These are phyloP conservation scores for Zootoca vivipara DNA, from an alignment of 2,113 vertebrate genomes.

Conservation along the genomic window DNA sequence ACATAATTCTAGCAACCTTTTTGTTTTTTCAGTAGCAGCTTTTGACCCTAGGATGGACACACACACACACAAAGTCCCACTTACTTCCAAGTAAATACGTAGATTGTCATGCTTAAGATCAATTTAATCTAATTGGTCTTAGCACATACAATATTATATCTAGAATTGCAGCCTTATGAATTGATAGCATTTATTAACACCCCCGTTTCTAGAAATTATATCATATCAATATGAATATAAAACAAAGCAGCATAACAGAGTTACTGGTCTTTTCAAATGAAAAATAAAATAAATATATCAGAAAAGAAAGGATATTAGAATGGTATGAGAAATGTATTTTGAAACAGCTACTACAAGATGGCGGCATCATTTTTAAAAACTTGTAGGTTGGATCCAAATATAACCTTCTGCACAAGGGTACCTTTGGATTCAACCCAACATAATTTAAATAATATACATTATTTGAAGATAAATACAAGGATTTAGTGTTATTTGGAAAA, in stretches of 20 bases:
- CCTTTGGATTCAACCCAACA: neutral
- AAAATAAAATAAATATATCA: neutral
- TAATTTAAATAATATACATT: neutral
- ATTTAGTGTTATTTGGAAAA: slow-evolving; percentile 12
- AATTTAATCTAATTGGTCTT: neutral
- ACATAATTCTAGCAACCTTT: neutral
- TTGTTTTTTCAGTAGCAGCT: neutral
- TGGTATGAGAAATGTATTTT: neutral
- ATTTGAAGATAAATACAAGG: neutral
- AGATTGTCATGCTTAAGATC: neutral
- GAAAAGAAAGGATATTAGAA: neutral
- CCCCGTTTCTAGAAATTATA: neutral
- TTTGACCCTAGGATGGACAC: neutral
- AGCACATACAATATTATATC: neutral
- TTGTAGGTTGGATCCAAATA: neutral
- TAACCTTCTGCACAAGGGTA: neutral
- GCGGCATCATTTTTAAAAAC: neutral
- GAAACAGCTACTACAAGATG: neutral
- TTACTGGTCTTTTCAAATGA: neutral
- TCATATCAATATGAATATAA: neutral
- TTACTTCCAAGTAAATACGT: neutral
- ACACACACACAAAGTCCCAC: no score
- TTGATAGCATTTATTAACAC: neutral
- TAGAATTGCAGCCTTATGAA: neutral
- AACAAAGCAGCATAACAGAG: neutral